Base-by-base conservation (phyloP, 2,888 invertebrate species). In the Blastobasis lacticolella region DNA sequence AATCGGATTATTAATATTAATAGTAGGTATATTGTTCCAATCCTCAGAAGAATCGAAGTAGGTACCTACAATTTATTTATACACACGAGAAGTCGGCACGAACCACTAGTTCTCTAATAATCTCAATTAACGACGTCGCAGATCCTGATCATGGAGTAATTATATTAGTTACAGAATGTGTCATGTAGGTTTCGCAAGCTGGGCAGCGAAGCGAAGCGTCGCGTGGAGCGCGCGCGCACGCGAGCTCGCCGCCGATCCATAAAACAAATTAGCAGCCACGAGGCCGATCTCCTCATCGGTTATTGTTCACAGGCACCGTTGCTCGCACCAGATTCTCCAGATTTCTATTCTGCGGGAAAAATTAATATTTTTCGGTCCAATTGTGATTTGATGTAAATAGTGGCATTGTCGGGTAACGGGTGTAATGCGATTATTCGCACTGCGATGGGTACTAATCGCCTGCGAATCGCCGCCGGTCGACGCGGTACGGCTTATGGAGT, bases 281-380 rank as follows among this genome's bases (percentile, higher is more conserved):
- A 57, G 58, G 56, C 61, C 58, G 58, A 64, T 63, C 59, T 58
- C 51, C 55, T 53, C 55, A 55, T 49, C 55, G 53, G 59, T 62
- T 67, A 68, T 67, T 68, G 67, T 69, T 63, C 55, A 63, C 54
- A 8, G 6, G 46, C 8, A 41, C 71, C 67, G 75, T 69, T 73
- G 60, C 52, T 49, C 62, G 70, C 57, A 60, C 66, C 60, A 64
- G 67, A 65, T 71, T 62, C 55, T 50, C 54, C 50, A 60, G 59
- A 61, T 61, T 60, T 57, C 54, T 53, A 61, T 60, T 60, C 57
- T 56, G 54, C 60, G 62, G 61, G 60, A 61, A 67, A 60, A 66
- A 62, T 59, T 50, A 61, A 61, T 63, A 63, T 55, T 64, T 61
- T 64, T 54, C 64, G 63, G 59, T 70, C 65, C 60, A 60, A 62